Percentiles rank a stretch among this genome's conserved stretches.
phyloP scores from a whole-genome alignment of 2,888 invertebrate species.

The Elegia similella region DNA sequence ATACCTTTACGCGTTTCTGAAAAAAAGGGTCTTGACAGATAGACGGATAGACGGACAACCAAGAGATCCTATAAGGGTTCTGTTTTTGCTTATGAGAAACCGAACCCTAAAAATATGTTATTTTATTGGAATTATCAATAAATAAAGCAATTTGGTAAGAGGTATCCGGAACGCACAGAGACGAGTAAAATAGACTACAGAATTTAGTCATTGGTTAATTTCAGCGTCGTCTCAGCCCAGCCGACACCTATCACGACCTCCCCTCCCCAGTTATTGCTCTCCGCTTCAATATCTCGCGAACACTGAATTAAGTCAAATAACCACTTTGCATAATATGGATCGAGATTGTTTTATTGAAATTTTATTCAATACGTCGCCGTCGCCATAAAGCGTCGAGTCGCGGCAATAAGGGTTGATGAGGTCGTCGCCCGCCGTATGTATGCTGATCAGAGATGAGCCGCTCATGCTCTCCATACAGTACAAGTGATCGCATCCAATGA shows the following conservation, averaged over 20 bases:
- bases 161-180: too few species aligned
- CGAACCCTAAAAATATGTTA: too few species aligned
- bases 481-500: neutral
- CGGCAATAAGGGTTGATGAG: neutral
- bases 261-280: neutral
- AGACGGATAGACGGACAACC: too few species aligned
- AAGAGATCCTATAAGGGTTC: too few species aligned
- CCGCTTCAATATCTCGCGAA: slow-evolving; percentile 1
- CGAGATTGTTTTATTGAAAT: slow-evolving; percentile 9
- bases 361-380: slow-evolving; percentile 7
- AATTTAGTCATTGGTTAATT: neutral
- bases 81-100: too few species aligned
- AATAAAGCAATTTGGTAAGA: too few species aligned
- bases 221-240: neutral
- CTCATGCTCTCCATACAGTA: neutral
- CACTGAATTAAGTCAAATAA: slow-evolving; percentile 4
- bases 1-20: too few species aligned
- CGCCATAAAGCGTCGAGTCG: neutral
- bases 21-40: too few species aligned
- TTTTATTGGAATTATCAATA: too few species aligned
- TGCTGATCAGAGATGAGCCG: neutral
- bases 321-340: slow-evolving; percentile 5
- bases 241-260: neutral
- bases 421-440: neutral
- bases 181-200: too few species aligned